These are phyloP conservation scores for Nemotelus pantherinus DNA, from an alignment of 2,888 invertebrate genomes.

Conservation along the genomic window DNA sequence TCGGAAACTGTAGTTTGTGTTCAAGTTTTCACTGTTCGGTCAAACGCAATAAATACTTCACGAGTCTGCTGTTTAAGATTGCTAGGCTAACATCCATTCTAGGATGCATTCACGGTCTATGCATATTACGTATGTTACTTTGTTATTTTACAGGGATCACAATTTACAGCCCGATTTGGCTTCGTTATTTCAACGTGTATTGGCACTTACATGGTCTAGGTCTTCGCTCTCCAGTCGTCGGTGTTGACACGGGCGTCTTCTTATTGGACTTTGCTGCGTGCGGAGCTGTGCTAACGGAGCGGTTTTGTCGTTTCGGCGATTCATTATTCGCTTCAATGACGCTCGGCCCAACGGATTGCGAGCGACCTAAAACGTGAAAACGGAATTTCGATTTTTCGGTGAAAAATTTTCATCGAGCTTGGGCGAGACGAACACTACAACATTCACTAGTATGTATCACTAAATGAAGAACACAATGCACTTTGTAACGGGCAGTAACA, in stretches of 20 bases:
- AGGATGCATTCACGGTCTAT: conserved; percentile 5
- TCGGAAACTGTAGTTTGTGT: conserved; percentile 11
- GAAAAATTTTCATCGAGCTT: conserved; percentile 1
- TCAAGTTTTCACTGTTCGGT: neutral
- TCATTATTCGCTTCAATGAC: conserved; percentile 69
- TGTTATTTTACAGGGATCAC: conserved; percentile 3
- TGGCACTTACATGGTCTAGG: conserved; percentile 76
- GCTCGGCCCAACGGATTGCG: conserved; percentile 76
- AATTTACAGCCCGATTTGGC: conserved; percentile 19
- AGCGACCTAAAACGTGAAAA: conserved; percentile 66
- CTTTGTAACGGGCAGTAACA: neutral
- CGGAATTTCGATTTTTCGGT: conserved; percentile 7
- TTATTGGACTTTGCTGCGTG: conserved; percentile 73
- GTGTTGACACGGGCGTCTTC: conserved; percentile 69
- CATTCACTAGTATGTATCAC: conserved; percentile 12
- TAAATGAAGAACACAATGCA: neutral
- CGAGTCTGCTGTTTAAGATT: neutral
- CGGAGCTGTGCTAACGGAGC: conserved; percentile 65
- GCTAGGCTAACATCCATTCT: conserved; percentile 20
- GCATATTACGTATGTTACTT: conserved; percentile 3
- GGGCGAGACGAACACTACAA: conserved; percentile 6
- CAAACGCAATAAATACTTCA: neutral
- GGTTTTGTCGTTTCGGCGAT: conserved; percentile 82
- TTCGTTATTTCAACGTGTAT: neutral
- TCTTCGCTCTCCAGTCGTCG: conserved; percentile 68